Evolutionary conservation across 2,888 invertebrate species (phyloP).

Genomic region (Pyrochroa serraticornis): DNA sequence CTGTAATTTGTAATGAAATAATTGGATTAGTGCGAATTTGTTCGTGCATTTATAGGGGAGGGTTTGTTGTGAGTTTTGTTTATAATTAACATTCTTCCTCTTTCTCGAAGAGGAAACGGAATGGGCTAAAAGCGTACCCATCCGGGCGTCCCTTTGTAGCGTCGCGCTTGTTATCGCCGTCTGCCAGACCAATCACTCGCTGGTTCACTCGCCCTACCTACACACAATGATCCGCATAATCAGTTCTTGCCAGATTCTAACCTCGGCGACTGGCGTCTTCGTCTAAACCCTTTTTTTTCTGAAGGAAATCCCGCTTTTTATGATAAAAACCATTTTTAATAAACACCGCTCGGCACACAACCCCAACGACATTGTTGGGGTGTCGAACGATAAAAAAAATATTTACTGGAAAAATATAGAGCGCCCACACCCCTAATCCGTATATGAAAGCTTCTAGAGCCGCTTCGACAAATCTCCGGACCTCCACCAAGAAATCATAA

Average conservation of each 20-base stretch:
- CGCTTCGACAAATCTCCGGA: no score
- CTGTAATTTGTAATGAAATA: conserved; percentile 48
- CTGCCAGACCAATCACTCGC: conserved; percentile 43
- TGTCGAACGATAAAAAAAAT: no score
- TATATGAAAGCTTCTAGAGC: no score
- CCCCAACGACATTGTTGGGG: no score
- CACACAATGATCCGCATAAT: conserved; percentile 43
- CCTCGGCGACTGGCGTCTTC: conserved; percentile 21
- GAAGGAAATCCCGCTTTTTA: conserved; percentile 4
- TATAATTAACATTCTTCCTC: conserved; percentile 36
- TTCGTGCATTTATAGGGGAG: conserved; percentile 35
- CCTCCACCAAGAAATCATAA: no score
- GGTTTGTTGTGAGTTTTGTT: conserved; percentile 35
- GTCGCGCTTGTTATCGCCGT: conserved; percentile 42
- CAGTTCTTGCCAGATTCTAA: conserved; percentile 39
- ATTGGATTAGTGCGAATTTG: conserved; percentile 43
- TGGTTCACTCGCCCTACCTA: conserved; percentile 36
- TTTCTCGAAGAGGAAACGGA: conserved; percentile 9
- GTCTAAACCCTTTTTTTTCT: conserved; percentile 18
- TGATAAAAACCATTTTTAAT: conserved; percentile 19
- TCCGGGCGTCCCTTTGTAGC: conserved; percentile 35
- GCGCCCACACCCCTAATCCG: no score
- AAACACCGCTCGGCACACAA: conserved; percentile 6
- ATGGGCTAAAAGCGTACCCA: conserved; percentile 3
- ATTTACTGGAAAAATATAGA: no score